Evolutionary conservation across 2,113 vertebrate genomes (phyloP), one percentile per base, ranked within the genome.

Genomic region (Gallinago jamesoni): DNA sequence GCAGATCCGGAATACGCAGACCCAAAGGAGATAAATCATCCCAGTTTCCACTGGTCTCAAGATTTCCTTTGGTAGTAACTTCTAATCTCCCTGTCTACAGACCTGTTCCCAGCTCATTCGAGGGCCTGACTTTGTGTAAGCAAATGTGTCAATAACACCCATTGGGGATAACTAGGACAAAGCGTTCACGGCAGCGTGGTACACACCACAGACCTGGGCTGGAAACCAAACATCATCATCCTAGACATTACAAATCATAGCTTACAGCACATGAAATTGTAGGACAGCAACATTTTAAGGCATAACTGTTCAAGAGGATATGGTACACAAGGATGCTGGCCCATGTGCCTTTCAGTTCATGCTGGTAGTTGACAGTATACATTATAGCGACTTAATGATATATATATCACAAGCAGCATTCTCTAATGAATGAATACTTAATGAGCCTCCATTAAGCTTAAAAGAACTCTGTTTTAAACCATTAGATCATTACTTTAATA

Each of bases 401-500:
- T 87, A 85, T 94, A 92, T 94, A 94, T 85, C 37, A 84, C 45
- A 87, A 70, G 50, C 50, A 94, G 25, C 39, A 41, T 41, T 87
- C 53, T 37, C 52, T 95, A 90, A 93, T 80, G 50, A 90, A 89
- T 80, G 48, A 82, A 95, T 87, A 69, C 87, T 75, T 96, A 94
- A 95, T 82, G 41, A 93, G 56, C 39, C 64, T 83, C 72, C 55
- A 60, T 95, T 96, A 84, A 64, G 75, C 89, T 88, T 74, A 55
- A 64, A 89, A 95, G 63, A 67, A n/a, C 24, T 41, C 69, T 74
- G 37, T 59, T 97, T 94, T 28, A 89, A 96, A 39, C 60, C 27
- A 86, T 81, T 96, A 93, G 95, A 95, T 91, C 62, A 87, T 95
- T 95, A 90, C 64, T 91, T 95, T 96, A 97, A 96, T 95, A 73